phyloP scores from a whole-genome alignment of 1,140 invertebrate species.

The Halictus rubicundus region DNA sequence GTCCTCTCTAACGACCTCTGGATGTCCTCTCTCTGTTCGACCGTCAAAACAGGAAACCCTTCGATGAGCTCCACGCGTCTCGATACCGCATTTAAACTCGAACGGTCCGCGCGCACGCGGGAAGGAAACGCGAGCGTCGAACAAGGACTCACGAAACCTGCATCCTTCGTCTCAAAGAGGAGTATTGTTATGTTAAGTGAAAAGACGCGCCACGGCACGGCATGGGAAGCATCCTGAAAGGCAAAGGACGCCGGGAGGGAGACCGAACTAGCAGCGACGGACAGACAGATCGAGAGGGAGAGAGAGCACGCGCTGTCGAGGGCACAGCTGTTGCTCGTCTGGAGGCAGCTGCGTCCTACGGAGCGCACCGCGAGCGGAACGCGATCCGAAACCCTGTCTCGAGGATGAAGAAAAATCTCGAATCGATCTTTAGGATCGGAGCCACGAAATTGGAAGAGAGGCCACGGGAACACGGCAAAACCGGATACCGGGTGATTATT shows the following conservation, averaged over 20 bases:
- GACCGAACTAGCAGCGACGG: not conserved
- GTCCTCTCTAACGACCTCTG: not conserved
- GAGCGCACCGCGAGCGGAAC: not conserved
- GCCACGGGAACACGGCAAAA: conserved; percentile 21
- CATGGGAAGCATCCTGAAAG: conserved; percentile 17
- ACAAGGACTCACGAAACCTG: not conserved
- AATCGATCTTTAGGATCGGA: not conserved
- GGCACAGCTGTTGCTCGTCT: conserved; percentile 55
- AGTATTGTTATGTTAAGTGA: conserved; percentile 64
- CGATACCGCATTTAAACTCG: not conserved
- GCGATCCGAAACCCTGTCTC: not conserved
- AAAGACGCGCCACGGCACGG: conserved; percentile 32
- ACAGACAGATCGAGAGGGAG: not conserved
- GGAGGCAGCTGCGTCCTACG: conserved; percentile 48
- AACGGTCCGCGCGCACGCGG: too few relatives aligned
- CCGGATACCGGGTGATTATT: conserved; percentile 15
- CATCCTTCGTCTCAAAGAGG: conserved; percentile 27
- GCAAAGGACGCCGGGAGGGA: not conserved
- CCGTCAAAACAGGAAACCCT: conserved; percentile 2
- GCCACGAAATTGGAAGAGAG: conserved; percentile 14
- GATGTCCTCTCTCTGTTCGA: not conserved
- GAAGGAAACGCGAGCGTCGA: not conserved
- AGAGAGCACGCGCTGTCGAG: not conserved
- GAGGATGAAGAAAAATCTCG: conserved; percentile 34
- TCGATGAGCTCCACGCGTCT: not conserved